Evolutionary conservation across 1,140 invertebrate species (phyloP).

Genomic region (Mya arenaria): DNA sequence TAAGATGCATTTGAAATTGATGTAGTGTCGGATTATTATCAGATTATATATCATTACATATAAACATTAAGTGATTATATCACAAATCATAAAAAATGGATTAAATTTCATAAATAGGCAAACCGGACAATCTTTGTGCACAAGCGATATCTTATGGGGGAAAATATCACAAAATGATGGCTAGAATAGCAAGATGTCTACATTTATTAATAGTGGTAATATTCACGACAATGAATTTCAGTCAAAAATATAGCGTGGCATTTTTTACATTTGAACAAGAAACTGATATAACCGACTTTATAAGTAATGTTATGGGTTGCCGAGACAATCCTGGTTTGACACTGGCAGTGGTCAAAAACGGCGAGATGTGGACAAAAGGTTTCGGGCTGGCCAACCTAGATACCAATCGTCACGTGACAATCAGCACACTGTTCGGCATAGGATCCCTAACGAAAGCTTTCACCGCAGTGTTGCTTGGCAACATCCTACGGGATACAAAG

Average conservation of each 20-base stretch:
- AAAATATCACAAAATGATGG: too few species aligned
- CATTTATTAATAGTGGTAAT: too few species aligned
- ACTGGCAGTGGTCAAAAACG: constrained; percentile 60
- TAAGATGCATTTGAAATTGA: too few species aligned
- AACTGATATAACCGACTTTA: not conserved
- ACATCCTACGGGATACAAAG: constrained; percentile 35
- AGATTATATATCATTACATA: too few species aligned
- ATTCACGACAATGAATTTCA: too few species aligned
- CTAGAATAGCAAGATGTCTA: too few species aligned
- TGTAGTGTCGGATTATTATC: too few species aligned
- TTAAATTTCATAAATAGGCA: too few species aligned
- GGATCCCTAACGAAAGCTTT: constrained; percentile 60
- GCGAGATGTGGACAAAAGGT: constrained; percentile 52
- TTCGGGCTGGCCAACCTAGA: constrained; percentile 50
- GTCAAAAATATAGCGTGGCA: not conserved
- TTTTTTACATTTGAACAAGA: constrained; percentile 23
- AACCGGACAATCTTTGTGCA: too few species aligned
- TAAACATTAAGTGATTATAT: too few species aligned
- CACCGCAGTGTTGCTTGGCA: constrained; percentile 54
- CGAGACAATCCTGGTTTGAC: constrained; percentile 50
- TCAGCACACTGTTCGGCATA: constrained; percentile 54
- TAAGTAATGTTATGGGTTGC: constrained; percentile 30
- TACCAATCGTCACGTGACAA: constrained; percentile 14
- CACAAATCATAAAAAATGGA: too few species aligned
- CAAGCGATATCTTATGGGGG: too few species aligned